phyloP scores from a whole-genome alignment of 2,113 vertebrate species.

The Meles meles region DNA sequence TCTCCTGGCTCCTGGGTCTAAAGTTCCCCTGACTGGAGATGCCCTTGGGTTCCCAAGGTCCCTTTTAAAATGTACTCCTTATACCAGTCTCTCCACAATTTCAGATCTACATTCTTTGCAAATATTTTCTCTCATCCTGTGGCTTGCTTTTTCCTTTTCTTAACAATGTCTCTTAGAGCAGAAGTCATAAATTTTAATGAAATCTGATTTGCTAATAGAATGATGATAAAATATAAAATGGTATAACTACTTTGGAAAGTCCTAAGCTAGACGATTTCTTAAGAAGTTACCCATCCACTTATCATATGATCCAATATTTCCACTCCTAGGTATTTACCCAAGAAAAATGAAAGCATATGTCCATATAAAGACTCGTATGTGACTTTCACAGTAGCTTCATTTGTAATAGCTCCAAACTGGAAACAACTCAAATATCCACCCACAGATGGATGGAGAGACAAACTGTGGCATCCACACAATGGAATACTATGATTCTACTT shows the following conservation, averaged over 20 bases:
- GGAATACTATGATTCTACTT: not conserved
- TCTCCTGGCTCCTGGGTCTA: not conserved
- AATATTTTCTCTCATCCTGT: not conserved
- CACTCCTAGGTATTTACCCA: not conserved
- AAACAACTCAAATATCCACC: not conserved
- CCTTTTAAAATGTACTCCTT: not conserved
- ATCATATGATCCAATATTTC: not conserved
- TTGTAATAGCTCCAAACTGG: not conserved
- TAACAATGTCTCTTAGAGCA: not conserved
- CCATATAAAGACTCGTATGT: not conserved
- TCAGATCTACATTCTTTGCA: not conserved
- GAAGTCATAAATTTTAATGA: not conserved
- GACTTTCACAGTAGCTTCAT: not conserved
- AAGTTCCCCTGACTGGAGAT: not conserved
- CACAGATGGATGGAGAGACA: not conserved
- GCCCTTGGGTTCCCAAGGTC: not conserved
- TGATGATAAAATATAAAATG: not conserved
- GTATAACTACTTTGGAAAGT: not conserved
- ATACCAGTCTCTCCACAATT: not conserved
- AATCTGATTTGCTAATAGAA: not conserved
- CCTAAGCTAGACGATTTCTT: not conserved
- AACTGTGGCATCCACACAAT: not conserved
- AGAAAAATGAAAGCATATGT: not conserved
- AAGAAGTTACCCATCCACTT: not conserved
- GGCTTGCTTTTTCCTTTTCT: not conserved